Conservation (phyloP, 1,140 invertebrate species). For the Drosophila sproati region DNA sequence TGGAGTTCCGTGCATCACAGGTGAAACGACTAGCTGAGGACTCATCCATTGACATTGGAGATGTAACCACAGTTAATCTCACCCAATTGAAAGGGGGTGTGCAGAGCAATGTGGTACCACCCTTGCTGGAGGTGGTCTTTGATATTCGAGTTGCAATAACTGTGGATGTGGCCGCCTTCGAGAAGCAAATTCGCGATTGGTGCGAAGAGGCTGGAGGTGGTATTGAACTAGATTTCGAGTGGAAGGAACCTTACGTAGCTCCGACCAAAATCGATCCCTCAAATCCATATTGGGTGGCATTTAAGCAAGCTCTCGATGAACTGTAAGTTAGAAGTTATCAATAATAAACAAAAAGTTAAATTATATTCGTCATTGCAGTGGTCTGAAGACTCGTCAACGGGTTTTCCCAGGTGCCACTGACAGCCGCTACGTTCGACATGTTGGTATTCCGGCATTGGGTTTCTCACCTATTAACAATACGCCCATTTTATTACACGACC, state of each 20-base stretch:
- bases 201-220: constrained; percentile 92
- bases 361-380: constrained; percentile 44
- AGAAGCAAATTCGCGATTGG: constrained; percentile 90
- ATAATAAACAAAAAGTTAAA: neutral
- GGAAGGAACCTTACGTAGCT: constrained; percentile 87
- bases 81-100: constrained; percentile 94
- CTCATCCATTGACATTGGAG: constrained; percentile 89
- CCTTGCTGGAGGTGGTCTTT: constrained; percentile 90
- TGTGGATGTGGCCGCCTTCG: constrained; percentile 89
- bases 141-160: constrained; percentile 92
- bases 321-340: constrained; percentile 81
- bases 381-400: constrained; percentile 86
- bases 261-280: constrained; percentile 89
- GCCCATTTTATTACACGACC: constrained; percentile 89
- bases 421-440: constrained; percentile 88
- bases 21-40: constrained; percentile 88
- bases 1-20: constrained; percentile 89
- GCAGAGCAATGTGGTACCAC: constrained; percentile 95
- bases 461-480: constrained; percentile 91
- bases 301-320: constrained; percentile 87
- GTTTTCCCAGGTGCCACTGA: constrained; percentile 94
- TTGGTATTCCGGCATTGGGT: constrained; percentile 86
- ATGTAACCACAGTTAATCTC: constrained; percentile 95
- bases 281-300: constrained; percentile 93
- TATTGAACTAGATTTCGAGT: constrained; percentile 90